Evolutionary conservation across 2,888 invertebrate genomes (phyloP), one percentile per base, ranked within the genome.

Genomic region (Apamea monoglypha): DNA sequence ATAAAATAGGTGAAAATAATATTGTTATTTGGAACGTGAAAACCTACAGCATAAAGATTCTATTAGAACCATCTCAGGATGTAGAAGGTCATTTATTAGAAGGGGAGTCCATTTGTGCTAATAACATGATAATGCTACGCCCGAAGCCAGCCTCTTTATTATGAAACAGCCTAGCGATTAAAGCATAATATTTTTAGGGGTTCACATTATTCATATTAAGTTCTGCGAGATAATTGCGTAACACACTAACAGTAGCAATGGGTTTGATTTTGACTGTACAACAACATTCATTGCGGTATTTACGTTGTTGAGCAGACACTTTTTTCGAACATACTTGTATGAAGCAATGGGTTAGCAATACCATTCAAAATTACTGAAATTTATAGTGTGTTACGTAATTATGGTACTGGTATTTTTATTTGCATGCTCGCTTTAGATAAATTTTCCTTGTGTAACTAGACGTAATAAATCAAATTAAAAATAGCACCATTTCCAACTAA

Each of bases 401-500:
- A 59, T n/a, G 1, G n/a, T 4, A n/a, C 12, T 25, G 18, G 25
- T 16, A 47, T 70, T 68, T 71, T 70, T 59, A 70, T 66, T 73
- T 70, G 21, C 76, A 76, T 72, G 63, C 56, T 56, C 40, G 10
- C 64, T 76, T 44, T 53, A 63, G 25, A 29, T n/a, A 40, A 75
- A 16, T 76, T 72, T 79, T 79, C 67, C 68, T 81, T 66, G 29
- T 72, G 3, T 47, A 44, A 56, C 66, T n/a, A 61, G 40, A 68
- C 64, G 67, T 56, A 76, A 80, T 87, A 64, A 80, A 76, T 80
- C 53, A 83, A 68, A 76, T 40, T 18, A 61, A 63, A 70, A 64
- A 50, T 75, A 74, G 18, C 40, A 59, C 67, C 40, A 72, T 59
- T 83, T 86, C 74, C n/a, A 68, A 53, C 36, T 64, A 63, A 59